Evolutionary conservation across 2,113 vertebrate genomes (phyloP), one percentile per base, ranked within the genome.

Genomic region (Albula glossodonta): DNA sequence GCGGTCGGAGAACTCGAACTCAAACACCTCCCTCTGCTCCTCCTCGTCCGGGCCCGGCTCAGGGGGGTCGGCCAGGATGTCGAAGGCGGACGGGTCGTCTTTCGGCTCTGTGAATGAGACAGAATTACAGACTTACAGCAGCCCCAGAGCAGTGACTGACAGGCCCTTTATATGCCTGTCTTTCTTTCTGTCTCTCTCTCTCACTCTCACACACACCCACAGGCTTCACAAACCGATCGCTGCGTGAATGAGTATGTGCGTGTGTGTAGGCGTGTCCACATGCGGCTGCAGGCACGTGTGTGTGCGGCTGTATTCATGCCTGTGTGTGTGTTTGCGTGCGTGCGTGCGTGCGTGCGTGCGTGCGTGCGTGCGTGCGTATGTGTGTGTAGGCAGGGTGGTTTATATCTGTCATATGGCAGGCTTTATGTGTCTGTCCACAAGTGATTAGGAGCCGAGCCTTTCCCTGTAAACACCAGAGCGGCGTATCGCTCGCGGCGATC

Each of bases 1-100:
- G 82, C 94, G 95, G 86, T 98, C 97, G 0, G 96, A 97, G 91
- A 98, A 99, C 90, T 99, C 97, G 51, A 99, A 99, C 88, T 98
- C 97, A 88, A 99, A 98, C 90, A 97, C 91, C 87, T 98, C 97
- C 0, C 96, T 96, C 86, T 97, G 96, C 51, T 97, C 96, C 0
- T 96, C 96, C 52, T 97, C 97, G 41, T 96, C 95, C 0, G 96
- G 96, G 5, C 91, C 92, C 0, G 97, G 97, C 57, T 97, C 97
- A 0, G 98, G 98, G 1, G 98, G 96, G 83, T 97, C 96, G 53
- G 97, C 97, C 89, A 99, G 90, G 89, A 99, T 90, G 79, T 98
- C 96, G 88, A 97, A 97, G 12, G 97, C 93, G n/a, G 96, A 95
- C 48, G 96, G 96, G 86, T 98, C 97, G 41, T 97, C 97, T 63